Percentiles rank a stretch among this genome's conserved stretches.
These are phyloP conservation scores for Ranitomeya variabilis DNA, from an alignment of 2,113 vertebrate species.

Conservation along the genomic window DNA sequence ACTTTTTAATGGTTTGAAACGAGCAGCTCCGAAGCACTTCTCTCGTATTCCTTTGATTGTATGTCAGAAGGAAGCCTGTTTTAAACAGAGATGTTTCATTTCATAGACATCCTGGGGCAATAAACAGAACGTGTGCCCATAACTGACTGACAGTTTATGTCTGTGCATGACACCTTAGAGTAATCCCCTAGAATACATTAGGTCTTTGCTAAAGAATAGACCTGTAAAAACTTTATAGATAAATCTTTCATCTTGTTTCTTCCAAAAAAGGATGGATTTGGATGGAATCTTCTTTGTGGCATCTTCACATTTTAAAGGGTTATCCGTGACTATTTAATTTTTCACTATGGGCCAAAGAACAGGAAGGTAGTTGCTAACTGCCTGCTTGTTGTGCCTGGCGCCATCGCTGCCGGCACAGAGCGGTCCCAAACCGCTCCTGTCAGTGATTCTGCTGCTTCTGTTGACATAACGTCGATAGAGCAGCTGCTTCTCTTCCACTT, in stretches of 20 bases:
- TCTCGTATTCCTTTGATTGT: slow-evolving; percentile 46
- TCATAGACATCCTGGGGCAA: slow-evolving; percentile 55
- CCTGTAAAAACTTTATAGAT: background rate
- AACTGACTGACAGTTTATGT: slow-evolving; percentile 53
- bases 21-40: background rate
- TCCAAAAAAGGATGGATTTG: slow-evolving; percentile 6
- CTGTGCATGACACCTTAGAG: slow-evolving; percentile 31
- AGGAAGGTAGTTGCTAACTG: too few relatives aligned
- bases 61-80: slow-evolving; percentile 48
- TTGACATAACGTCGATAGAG: too few relatives aligned
- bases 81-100: slow-evolving; percentile 43
- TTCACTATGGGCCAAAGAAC: too few relatives aligned
- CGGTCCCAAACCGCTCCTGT: too few relatives aligned
- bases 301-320: slow-evolving; percentile 34
- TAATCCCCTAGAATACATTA: slow-evolving; percentile 14
- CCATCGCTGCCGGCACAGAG: too few relatives aligned
- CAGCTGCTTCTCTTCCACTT: too few relatives aligned
- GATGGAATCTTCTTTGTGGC: slow-evolving; percentile 7
- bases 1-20: background rate
- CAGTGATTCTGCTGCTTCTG: too few relatives aligned
- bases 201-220: background rate
- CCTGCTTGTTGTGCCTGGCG: too few relatives aligned
- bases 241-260: background rate
- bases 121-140: slow-evolving; percentile 18
- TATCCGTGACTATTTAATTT: background rate